phyloP scores from a whole-genome alignment of 2,888 invertebrate species.

The Pristionchus maxplancki region DNA sequence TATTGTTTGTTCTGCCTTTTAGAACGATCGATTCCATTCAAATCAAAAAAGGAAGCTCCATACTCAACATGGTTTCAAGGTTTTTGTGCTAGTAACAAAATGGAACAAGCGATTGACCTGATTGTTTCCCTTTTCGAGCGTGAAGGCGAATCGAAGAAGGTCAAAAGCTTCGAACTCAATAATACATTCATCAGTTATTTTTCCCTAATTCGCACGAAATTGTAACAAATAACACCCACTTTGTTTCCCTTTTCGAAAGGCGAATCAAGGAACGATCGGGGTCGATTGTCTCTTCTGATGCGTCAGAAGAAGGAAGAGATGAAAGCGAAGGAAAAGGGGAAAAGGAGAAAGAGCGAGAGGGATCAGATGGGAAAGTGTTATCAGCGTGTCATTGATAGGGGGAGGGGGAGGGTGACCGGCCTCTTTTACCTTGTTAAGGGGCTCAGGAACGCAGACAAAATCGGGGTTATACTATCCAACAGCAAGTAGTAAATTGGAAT shows the following conservation, averaged over 20 bases:
- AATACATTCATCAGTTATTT: too few species aligned
- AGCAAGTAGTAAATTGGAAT: too few species aligned
- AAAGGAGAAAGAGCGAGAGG: not conserved
- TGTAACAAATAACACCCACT: too few species aligned
- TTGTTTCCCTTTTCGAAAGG: not conserved
- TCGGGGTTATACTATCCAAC: too few species aligned
- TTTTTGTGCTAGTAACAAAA: too few species aligned
- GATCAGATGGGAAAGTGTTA: constrained; percentile 46
- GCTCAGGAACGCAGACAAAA: not conserved
- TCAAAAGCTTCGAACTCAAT: too few species aligned
- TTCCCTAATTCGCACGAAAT: too few species aligned
- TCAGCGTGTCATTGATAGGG: not conserved
- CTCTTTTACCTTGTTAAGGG: not conserved
- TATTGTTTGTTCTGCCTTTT: not conserved
- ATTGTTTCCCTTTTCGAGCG: too few species aligned
- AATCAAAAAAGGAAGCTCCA: too few species aligned
- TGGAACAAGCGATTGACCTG: too few species aligned
- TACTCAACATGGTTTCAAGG: too few species aligned
- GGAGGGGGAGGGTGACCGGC: not conserved
- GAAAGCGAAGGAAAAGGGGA: not conserved
- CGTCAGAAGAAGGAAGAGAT: constrained; percentile 18
- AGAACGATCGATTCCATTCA: not conserved
- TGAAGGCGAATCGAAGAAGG: too few species aligned
- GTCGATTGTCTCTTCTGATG: constrained; percentile 29
- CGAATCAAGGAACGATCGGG: not conserved